Percentiles rank a stretch among this genome's conserved stretches.
phyloP scores from a whole-genome alignment of 2,888 invertebrate genomes.

The Pocota personata region DNA sequence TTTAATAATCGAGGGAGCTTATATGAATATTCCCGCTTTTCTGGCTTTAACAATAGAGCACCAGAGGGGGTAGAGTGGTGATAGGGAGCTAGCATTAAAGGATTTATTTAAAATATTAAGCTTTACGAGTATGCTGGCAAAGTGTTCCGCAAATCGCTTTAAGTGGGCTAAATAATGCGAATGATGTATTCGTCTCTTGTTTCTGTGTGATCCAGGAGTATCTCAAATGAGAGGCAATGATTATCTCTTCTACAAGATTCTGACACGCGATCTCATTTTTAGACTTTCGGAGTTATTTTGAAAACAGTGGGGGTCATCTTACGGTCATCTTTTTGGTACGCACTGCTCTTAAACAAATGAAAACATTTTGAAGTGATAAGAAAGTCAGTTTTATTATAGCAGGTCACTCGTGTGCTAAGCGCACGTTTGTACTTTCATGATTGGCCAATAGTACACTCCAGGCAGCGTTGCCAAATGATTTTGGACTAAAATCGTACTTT shows the following conservation, averaged over 20 bases:
- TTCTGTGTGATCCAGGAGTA: background rate
- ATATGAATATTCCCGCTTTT: slow-evolving; percentile 19
- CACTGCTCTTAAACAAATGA: too few relatives aligned
- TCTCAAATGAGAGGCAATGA: background rate
- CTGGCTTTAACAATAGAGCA: background rate
- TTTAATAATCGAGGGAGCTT: slow-evolving; percentile 24
- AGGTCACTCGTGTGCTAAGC: too few relatives aligned
- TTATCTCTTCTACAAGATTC: background rate
- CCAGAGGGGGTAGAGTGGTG: background rate
- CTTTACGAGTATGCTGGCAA: background rate
- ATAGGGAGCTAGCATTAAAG: background rate
- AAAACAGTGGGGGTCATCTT: too few relatives aligned
- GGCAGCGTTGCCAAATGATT: too few relatives aligned
- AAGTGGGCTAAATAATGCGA: background rate
- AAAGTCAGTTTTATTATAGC: too few relatives aligned
- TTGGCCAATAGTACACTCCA: too few relatives aligned
- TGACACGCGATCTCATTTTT: background rate
- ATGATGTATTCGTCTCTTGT: background rate
- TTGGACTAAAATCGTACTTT: too few relatives aligned
- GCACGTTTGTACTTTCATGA: too few relatives aligned
- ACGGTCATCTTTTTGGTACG: too few relatives aligned
- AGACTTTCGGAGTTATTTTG: background rate
- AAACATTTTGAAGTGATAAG: too few relatives aligned
- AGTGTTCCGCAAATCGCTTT: background rate
- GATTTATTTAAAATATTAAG: background rate